Evolutionary conservation across 2,797 vertebrate genomes (phyloP).

Genomic region (Aplochiton taeniatus): DNA sequence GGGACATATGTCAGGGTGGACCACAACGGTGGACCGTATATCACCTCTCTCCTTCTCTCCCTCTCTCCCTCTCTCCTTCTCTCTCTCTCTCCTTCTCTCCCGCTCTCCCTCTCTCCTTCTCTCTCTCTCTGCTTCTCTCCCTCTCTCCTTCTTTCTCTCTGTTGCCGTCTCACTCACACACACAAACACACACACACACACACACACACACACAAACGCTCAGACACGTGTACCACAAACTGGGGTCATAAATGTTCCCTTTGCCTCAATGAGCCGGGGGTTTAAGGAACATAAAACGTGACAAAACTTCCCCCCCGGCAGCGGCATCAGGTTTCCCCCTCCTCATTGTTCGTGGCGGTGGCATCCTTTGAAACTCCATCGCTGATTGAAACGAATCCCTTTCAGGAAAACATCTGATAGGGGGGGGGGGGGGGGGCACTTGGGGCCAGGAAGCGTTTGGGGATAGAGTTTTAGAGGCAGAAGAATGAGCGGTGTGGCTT

Average conservation of each 20-base stretch:
- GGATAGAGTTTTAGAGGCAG: not conserved
- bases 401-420: conserved; percentile 17
- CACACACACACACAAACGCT: not conserved
- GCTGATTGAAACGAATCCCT: conserved; percentile 4
- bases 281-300: not conserved
- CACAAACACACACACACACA: conserved; percentile 5
- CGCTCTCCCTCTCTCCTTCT: not conserved
- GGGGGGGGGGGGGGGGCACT: not conserved
- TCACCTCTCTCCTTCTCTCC: not conserved
- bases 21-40: not conserved
- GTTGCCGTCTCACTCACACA: not conserved
- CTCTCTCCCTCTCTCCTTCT: not conserved
- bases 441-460: not conserved
- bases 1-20: not conserved
- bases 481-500: not conserved
- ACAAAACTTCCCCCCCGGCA: not conserved
- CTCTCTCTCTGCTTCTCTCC: too few relatives aligned
- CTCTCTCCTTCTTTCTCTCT: not conserved
- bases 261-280: not conserved
- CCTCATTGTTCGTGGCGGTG: not conserved
- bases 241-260: not conserved
- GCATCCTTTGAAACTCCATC: conserved; percentile 6
- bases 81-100: not conserved
- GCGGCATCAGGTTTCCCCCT: not conserved
- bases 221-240: not conserved